Conservation (phyloP, 2,113 vertebrate species). For the Ictalurus furcatus region DNA sequence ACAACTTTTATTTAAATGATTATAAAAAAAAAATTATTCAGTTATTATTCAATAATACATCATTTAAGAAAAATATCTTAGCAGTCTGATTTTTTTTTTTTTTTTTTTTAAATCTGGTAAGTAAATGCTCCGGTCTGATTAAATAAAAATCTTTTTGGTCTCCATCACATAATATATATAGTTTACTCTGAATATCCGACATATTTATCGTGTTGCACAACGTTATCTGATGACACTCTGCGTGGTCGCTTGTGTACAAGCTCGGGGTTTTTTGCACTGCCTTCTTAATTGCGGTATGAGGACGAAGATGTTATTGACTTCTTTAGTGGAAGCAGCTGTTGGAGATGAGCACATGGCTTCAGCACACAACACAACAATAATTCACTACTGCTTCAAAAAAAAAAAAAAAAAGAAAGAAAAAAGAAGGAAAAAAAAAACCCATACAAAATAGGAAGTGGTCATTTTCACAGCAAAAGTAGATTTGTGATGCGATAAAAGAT, state of each 20-base stretch:
- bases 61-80: not conserved
- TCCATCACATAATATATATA: not conserved
- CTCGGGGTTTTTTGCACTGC: not conserved
- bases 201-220: not conserved
- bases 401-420: not conserved
- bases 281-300: not conserved
- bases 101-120: not conserved
- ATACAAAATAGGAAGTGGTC: not conserved
- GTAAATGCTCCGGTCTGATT: not conserved
- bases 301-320: not conserved
- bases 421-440: not conserved
- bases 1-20: no score
- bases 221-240: not conserved
- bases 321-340: slow-evolving; percentile 29
- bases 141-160: not conserved
- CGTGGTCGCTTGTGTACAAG: not conserved
- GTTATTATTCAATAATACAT: not conserved
- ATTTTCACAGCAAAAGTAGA: not conserved
- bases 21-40: not conserved
- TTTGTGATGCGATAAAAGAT: not conserved
- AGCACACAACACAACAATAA: not conserved
- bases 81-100: not conserved
- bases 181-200: not conserved
- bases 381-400: not conserved
- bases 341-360: slow-evolving; percentile 17